These are phyloP conservation scores for Lycaon pictus DNA, from an alignment of 2,113 vertebrate genomes.

Conservation along the genomic window DNA sequence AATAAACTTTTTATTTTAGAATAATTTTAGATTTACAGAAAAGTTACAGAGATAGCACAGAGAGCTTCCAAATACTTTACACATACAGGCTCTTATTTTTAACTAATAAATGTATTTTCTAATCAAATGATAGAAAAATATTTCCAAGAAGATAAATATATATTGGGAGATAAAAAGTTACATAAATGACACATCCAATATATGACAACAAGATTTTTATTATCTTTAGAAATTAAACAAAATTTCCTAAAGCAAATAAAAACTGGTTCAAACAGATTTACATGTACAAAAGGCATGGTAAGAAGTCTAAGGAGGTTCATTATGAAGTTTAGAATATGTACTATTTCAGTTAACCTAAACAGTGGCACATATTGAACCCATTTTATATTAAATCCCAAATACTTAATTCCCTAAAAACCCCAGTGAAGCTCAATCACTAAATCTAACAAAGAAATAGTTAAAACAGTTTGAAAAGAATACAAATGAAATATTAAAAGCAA, in stretches of 20 bases:
- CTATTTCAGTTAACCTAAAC: slow-evolving; percentile 39
- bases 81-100: neutral
- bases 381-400: slow-evolving; percentile 26
- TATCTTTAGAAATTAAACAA: neutral
- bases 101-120: slow-evolving; percentile 40
- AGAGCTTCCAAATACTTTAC: neutral
- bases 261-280: neutral
- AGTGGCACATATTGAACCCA: neutral
- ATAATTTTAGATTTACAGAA: slow-evolving; percentile 41
- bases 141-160: slow-evolving; percentile 49
- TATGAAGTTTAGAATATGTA: neutral
- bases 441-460: slow-evolving; percentile 65
- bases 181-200: slow-evolving; percentile 8
- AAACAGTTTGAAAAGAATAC: slow-evolving; percentile 69
- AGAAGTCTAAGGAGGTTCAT: slow-evolving; percentile 32
- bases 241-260: slow-evolving; percentile 50
- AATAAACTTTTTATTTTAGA: neutral
- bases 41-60: neutral
- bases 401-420: slow-evolving; percentile 33
- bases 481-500: slow-evolving; percentile 80
- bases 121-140: slow-evolving; percentile 25
- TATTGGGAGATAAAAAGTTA: neutral
- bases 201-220: neutral
- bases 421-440: slow-evolving; percentile 13
- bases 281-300: slow-evolving; percentile 22